Evolutionary conservation across 2,888 invertebrate genomes (phyloP), one percentile per base, ranked within the genome.

Genomic region (Hipparchia sbordonii): DNA sequence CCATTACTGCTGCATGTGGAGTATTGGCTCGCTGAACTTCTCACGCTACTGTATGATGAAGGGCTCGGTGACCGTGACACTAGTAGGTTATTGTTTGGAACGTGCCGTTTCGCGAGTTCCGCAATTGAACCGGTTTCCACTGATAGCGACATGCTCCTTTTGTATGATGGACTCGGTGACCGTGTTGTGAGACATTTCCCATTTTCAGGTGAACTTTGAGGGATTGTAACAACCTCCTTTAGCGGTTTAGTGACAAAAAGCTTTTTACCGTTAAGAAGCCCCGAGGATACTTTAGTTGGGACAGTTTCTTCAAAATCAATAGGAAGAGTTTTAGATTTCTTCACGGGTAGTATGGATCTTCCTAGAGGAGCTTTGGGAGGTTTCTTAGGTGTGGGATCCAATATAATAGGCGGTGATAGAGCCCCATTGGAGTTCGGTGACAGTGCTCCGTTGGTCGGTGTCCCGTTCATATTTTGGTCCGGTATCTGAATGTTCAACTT

Each of bases 61-160:
- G 95, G 95, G 83, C 95, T 95, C 5, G 95, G 95, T 61, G 95
- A 95, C 78, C 95, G 90, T 51, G 95, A 94, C 52, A 92, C 86
- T 13, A 92, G 82, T 7, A 89, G 78, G 70, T 81, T 89, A 74
- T 80, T 85, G 52, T 80, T 82, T 10, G 91, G 84, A 39, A 86
- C 87, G 80, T 94, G 94, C 70, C 93, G 87, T 77, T 82, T 89
- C 6, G 94, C 94, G 9, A 94, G 86, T 79, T 94, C 94, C 68
- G 93, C 89, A 75, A 94, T 94, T 5, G 93, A 93, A 33, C 94
- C 94, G 51, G 90, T 93, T 81, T 94, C 94, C 23, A 94, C 91
- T 7, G 90, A 89, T 33, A 85, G 81, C 7, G 93, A 92, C 77
- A 79, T 85, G 79, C 90, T 93, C 76, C 92, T 87, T 79, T 85